Evolutionary conservation across 2,888 invertebrate genomes (phyloP).

Genomic region (Drosophila meridiana): DNA sequence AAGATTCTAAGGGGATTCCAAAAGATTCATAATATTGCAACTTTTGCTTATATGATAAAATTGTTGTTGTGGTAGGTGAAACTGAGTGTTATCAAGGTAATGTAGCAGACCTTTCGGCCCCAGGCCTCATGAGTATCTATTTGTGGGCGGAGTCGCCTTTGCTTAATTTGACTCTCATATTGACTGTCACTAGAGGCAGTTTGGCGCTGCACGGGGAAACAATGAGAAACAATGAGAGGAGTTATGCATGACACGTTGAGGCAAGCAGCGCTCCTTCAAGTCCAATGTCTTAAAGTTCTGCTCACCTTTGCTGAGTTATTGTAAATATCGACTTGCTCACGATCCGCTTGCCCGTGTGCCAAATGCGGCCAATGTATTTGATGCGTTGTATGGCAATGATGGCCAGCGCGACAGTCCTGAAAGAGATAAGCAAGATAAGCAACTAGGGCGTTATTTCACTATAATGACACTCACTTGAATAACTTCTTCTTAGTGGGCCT

Average conservation of each 20-base stretch:
- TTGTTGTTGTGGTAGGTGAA: conserved; percentile 19
- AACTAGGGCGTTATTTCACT: background rate
- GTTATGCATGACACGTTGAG: conserved; percentile 27
- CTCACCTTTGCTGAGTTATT: conserved; percentile 84
- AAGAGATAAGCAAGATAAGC: background rate
- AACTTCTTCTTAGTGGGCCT: conserved; percentile 75
- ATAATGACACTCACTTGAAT: conserved; percentile 81
- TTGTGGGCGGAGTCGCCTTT: conserved; percentile 69
- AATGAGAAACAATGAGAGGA: conserved; percentile 46
- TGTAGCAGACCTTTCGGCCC: conserved; percentile 61
- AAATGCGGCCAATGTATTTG: conserved; percentile 88
- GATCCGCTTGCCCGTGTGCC: conserved; percentile 87
- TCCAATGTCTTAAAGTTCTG: too few species aligned
- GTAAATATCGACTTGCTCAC: conserved; percentile 86
- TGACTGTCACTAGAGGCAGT: conserved; percentile 81
- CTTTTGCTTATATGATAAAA: conserved; percentile 25
- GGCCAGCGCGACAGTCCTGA: conserved; percentile 86
- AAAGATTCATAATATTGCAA: conserved; percentile 18
- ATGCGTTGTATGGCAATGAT: conserved; percentile 88
- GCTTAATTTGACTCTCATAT: conserved; percentile 81
- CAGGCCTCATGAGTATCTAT: conserved; percentile 46
- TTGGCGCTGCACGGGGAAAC: conserved; percentile 58
- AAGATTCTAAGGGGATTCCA: background rate
- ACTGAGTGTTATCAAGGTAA: conserved; percentile 26
- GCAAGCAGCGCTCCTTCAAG: background rate